Evolutionary conservation across 2,113 vertebrate genomes (phyloP).

Genomic region (Silurus asotus): DNA sequence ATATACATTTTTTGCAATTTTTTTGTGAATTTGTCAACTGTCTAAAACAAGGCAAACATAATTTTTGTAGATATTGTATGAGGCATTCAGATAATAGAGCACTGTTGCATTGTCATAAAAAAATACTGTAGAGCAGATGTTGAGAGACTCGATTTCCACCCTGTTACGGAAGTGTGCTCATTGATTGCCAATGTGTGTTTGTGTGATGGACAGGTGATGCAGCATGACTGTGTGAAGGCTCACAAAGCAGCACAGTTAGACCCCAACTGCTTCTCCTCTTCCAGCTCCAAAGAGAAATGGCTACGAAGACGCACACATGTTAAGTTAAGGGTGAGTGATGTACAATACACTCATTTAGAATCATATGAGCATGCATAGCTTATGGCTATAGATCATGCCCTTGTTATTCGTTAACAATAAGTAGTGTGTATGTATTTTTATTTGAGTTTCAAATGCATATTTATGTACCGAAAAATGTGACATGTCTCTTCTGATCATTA

Average conservation of each 20-base stretch:
- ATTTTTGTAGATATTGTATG: conserved; percentile 8
- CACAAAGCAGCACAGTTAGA: conserved; percentile 80
- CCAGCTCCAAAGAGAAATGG: conserved; percentile 91
- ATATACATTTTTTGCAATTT: no score
- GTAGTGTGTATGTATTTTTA: neutral
- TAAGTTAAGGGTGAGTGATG: conserved; percentile 82
- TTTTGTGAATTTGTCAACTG: neutral
- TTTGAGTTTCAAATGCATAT: neutral
- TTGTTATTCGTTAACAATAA: neutral
- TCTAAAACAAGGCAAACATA: neutral
- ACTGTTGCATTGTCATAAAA: neutral
- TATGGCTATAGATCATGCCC: neutral
- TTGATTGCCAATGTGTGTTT: conserved; percentile 27
- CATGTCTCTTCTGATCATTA: neutral
- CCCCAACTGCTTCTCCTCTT: conserved; percentile 75
- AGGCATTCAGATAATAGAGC: neutral
- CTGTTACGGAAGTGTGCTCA: neutral
- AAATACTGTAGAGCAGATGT: neutral
- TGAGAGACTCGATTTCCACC: neutral
- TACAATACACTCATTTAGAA: neutral
- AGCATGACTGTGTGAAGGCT: conserved; percentile 80
- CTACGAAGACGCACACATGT: conserved; percentile 93
- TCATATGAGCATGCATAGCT: neutral
- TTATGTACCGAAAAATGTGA: neutral
- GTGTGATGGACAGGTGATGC: conserved; percentile 82